Percentiles rank a stretch among this genome's conserved stretches.
Evolutionary conservation across 2,888 invertebrate genomes (phyloP).

Genomic region (Sinhomidia bicolor): DNA sequence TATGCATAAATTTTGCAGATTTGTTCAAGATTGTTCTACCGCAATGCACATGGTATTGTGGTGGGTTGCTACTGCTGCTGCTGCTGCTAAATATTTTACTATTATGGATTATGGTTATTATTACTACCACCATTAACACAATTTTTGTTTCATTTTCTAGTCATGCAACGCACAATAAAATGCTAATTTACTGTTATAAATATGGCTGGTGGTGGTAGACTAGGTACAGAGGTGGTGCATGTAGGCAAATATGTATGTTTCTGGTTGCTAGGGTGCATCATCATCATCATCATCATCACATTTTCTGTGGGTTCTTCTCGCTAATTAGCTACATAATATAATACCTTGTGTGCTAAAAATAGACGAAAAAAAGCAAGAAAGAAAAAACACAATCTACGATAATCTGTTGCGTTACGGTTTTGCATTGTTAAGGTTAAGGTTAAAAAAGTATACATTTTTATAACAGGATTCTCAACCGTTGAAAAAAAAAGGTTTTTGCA

Average conservation of each 20-base stretch:
- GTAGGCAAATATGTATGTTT: not conserved
- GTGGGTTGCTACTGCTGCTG: slow-evolving; percentile 29
- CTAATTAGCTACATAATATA: slow-evolving; percentile 36
- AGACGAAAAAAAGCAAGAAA: not conserved
- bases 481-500: not conserved
- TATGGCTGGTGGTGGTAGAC: not conserved
- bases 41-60: slow-evolving; percentile 59
- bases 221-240: not conserved
- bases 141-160: not conserved
- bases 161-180: not conserved
- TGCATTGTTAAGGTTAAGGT: slow-evolving; percentile 26
- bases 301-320: not conserved
- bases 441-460: not conserved
- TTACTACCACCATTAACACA: not conserved
- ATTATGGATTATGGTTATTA: not conserved
- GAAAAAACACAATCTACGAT: too few species aligned
- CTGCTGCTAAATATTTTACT: not conserved
- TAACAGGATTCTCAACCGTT: not conserved
- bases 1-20: slow-evolving; percentile 55
- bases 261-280: too few species aligned
- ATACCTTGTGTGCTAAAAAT: slow-evolving; percentile 19
- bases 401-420: not conserved
- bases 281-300: too few species aligned
- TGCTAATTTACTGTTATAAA: not conserved
- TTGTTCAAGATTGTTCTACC: slow-evolving; percentile 60